phyloP scores from a whole-genome alignment of 2,888 invertebrate species.

The Noctua comes region DNA sequence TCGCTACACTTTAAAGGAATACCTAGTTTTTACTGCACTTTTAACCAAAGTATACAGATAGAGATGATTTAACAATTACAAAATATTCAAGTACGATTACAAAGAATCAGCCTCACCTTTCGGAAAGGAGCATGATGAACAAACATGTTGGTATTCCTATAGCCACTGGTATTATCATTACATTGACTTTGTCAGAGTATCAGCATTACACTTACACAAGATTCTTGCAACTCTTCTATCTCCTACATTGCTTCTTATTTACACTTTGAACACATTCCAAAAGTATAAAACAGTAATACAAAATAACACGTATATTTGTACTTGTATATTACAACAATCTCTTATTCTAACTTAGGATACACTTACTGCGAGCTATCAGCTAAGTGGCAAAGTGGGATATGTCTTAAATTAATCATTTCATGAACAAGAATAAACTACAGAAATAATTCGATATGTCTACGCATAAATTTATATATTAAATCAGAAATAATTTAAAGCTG shows the following conservation, averaged over 20 bases:
- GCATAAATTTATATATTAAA: constrained; percentile 72
- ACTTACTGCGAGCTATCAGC: constrained; percentile 67
- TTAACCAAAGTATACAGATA: background rate
- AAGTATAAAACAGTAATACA: constrained; percentile 65
- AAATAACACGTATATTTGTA: constrained; percentile 72
- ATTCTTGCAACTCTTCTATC: constrained; percentile 37
- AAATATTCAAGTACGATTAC: background rate
- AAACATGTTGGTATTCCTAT: background rate
- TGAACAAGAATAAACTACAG: constrained; percentile 67
- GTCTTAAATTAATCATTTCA: constrained; percentile 78
- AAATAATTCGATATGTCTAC: constrained; percentile 75
- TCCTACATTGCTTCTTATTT: constrained; percentile 61
- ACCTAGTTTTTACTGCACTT: background rate
- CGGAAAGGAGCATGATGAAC: background rate
- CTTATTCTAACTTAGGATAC: constrained; percentile 62
- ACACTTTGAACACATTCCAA: constrained; percentile 67
- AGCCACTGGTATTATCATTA: constrained; percentile 18
- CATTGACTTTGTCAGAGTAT: constrained; percentile 52
- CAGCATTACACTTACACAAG: constrained; percentile 23
- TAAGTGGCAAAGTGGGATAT: constrained; percentile 88
- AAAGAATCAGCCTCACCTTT: background rate
- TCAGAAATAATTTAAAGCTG: constrained; percentile 83
- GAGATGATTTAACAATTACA: background rate
- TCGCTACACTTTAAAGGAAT: background rate
- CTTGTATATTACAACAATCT: constrained; percentile 71